These are phyloP conservation scores for Lordiphosa stackelbergi DNA, from an alignment of 1,140 invertebrate species.

Conservation along the genomic window DNA sequence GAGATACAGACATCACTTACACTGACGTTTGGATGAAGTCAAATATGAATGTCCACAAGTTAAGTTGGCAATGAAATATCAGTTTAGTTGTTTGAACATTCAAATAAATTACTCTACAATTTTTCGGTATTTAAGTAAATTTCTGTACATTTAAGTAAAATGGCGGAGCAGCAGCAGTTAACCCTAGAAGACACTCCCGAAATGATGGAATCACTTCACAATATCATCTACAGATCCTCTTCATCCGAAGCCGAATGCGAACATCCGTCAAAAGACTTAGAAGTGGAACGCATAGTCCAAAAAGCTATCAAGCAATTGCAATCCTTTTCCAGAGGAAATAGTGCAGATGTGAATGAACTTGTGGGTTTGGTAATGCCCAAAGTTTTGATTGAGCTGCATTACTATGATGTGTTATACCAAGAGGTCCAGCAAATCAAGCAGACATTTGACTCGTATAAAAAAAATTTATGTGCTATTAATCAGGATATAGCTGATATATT, in stretches of 20 bases:
- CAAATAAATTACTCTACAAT: neutral
- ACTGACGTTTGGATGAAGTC: too few relatives aligned
- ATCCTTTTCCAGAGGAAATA: neutral
- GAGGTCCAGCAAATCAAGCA: neutral
- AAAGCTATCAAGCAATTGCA: slow-evolving; percentile 18
- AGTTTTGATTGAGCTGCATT: slow-evolving; percentile 7
- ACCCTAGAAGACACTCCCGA: neutral
- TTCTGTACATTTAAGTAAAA: too few relatives aligned
- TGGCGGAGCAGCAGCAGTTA: too few relatives aligned
- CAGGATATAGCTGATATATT: slow-evolving; percentile 31
- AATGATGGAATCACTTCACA: slow-evolving; percentile 3
- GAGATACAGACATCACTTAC: neutral
- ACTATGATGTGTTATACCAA: neutral
- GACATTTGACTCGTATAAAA: neutral
- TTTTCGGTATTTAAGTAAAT: neutral
- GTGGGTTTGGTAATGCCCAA: slow-evolving; percentile 30
- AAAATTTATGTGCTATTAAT: neutral
- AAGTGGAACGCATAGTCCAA: slow-evolving; percentile 17
- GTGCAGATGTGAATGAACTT: slow-evolving; percentile 3
- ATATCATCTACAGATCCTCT: slow-evolving; percentile 2
- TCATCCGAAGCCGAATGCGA: neutral
- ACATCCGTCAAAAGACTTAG: neutral
- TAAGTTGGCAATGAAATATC: too few relatives aligned
- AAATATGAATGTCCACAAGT: too few relatives aligned
- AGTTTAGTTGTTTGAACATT: neutral